These are phyloP conservation scores for Matsumyia berberina DNA, from an alignment of 2,888 invertebrate species.

Conservation along the genomic window DNA sequence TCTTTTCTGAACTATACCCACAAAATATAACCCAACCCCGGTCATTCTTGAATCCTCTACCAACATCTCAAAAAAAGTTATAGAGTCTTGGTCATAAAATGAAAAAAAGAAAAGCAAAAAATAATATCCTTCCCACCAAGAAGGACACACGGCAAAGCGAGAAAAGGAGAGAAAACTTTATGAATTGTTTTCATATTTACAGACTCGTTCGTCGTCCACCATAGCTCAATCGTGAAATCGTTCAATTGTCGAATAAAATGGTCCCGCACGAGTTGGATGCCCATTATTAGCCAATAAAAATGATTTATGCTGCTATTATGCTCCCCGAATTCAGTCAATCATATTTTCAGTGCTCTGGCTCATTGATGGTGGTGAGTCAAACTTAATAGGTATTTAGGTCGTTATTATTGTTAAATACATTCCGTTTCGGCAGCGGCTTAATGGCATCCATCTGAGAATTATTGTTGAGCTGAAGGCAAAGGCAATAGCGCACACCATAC, in stretches of 20 bases:
- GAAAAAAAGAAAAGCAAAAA: neutral
- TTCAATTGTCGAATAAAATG: conserved; percentile 69
- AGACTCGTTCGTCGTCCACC: conserved; percentile 26
- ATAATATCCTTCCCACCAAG: neutral
- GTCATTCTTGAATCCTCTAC: neutral
- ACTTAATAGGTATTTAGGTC: conserved; percentile 67
- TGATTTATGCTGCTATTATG: conserved; percentile 73
- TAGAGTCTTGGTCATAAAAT: conserved; percentile 14
- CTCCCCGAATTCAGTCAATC: conserved; percentile 70
- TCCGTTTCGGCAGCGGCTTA: conserved; percentile 48
- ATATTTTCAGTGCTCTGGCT: conserved; percentile 47
- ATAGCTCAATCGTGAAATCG: conserved; percentile 71
- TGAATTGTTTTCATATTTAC: conserved; percentile 63
- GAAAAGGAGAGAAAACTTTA: conserved; percentile 27
- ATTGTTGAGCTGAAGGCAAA: conserved; percentile 39
- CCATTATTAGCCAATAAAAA: conserved; percentile 75
- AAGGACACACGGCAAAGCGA: conserved; percentile 1
- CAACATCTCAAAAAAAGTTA: conserved; percentile 5
- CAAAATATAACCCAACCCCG: neutral
- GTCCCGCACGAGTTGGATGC: conserved; percentile 61
- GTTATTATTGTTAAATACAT: conserved; percentile 72
- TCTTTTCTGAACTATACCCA: neutral
- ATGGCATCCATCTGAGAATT: conserved; percentile 58
- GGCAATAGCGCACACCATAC: neutral
- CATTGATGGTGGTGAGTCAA: conserved; percentile 60